A percentile compares a stretch with the other conserved stretches of the same genome.
phyloP scores from a whole-genome alignment of 2,888 invertebrate species.

The Lucinisca nassula region DNA sequence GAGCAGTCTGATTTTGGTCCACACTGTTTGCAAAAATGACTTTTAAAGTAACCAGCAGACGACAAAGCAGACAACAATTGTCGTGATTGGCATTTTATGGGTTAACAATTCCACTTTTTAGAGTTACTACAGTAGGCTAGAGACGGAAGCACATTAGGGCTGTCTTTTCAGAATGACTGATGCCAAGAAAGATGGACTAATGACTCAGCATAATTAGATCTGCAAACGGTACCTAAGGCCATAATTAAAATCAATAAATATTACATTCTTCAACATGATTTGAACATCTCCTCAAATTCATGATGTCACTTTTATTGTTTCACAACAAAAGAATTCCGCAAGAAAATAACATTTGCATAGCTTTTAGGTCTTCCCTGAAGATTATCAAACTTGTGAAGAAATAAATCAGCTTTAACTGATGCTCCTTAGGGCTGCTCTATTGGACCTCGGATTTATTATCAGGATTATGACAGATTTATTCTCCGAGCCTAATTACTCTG shows the following conservation, averaged over 20 bases:
- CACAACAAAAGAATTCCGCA: not conserved
- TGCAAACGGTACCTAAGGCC: not conserved
- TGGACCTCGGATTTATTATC: not conserved
- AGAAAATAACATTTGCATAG: constrained; percentile 4
- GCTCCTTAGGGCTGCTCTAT: not conserved
- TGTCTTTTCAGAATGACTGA: not conserved
- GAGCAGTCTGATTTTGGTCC: too few relatives aligned
- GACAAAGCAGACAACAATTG: too few relatives aligned
- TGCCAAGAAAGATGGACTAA: not conserved
- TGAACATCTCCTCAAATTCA: not conserved
- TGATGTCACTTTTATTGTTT: not conserved
- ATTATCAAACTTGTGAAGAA: not conserved
- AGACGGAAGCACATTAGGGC: too few relatives aligned
- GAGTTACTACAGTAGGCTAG: too few relatives aligned
- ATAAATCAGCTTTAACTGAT: not conserved
- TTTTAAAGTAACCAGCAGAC: too few relatives aligned
- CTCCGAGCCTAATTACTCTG: not conserved
- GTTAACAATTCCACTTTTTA: too few relatives aligned
- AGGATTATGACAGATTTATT: constrained; percentile 6
- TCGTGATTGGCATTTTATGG: too few relatives aligned
- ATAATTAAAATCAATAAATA: constrained; percentile 1
- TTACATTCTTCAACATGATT: constrained; percentile 1
- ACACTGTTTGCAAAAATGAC: too few relatives aligned
- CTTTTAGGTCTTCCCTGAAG: not conserved
- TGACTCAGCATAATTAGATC: not conserved